Conservation (phyloP, 2,797 vertebrate genomes). For the Geotrypetes seraphini region DNA sequence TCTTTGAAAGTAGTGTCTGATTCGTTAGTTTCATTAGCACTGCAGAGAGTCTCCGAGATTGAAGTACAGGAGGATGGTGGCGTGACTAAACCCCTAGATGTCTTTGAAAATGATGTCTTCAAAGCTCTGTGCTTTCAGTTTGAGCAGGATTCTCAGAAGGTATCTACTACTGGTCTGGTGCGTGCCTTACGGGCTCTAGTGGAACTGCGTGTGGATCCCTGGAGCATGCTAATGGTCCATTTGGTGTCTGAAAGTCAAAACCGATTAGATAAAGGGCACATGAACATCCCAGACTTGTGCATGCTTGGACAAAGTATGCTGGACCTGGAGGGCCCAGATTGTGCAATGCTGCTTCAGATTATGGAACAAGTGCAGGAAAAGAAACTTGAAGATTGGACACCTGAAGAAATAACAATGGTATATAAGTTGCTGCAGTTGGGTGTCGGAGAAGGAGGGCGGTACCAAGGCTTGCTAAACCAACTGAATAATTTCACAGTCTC, state of each 20-base stretch:
- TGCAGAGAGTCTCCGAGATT: constrained; percentile 70
- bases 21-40: constrained; percentile 54
- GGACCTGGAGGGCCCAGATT: constrained; percentile 43
- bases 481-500: constrained; percentile 56
- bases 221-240: constrained; percentile 53
- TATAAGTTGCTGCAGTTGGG: constrained; percentile 62
- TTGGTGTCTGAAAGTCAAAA: constrained; percentile 65
- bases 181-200: constrained; percentile 64
- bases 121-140: constrained; percentile 64
- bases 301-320: constrained; percentile 63
- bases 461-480: constrained; percentile 59
- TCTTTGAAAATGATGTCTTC: constrained; percentile 55
- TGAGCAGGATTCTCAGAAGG: constrained; percentile 47
- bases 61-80: constrained; percentile 29
- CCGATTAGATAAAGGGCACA: constrained; percentile 46
- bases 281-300: constrained; percentile 58
- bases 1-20: constrained; percentile 51
- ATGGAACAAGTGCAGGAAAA: constrained; percentile 52
- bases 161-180: constrained; percentile 60
- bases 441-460: constrained; percentile 28
- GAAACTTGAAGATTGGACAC: constrained; percentile 46
- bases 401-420: constrained; percentile 47
- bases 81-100: constrained; percentile 35
- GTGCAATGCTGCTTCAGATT: constrained; percentile 43
- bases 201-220: constrained; percentile 58